Base-by-base conservation (phyloP, 2,113 vertebrate species). In the Phoenicopterus ruber region DNA sequence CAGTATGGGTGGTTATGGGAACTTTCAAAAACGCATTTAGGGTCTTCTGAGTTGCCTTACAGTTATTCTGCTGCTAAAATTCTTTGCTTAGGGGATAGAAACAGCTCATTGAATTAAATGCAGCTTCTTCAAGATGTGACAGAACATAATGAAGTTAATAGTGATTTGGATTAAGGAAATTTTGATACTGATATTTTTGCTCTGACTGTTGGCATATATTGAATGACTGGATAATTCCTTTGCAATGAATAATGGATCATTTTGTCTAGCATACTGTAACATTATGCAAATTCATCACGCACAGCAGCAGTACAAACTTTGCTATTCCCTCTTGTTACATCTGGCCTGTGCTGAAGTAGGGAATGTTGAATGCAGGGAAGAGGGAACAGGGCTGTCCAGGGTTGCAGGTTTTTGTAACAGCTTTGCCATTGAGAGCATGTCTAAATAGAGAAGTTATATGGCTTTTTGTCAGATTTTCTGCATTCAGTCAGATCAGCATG, bases 141-240 rank as follows among this genome's bases (percentile, higher is more conserved):
- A 96, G 90, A 96, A 96, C 40, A 88, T 96, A 96, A 97, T 96
- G 94, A 96, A 93, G 73, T 94, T 97, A 95, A 97, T 85, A 96
- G 90, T 94, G 94, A 95, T 94, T 86, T 92, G 67, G 77, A 96
- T 93, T 96, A 94, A 94, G 58, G 93, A 96, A 94, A 96, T 95
- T 95, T 95, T 90, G 90, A 96, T 96, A 93, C 94, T 91, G 96
- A 70, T 96, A 96, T 97, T 97, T 97, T 96, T 94, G 65, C 87
- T 96, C 86, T 97, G 82, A 96, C 88, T 97, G 97, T 94, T 97
- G 95, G 92, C 96, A 96, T 96, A 97, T 96, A 93, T 90, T 96
- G 96, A 97, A 93, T 97, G 96, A 97, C 90, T 96, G 85, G 92
- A 95, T 97, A 96, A 97, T 97, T 97, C 77, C 94, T 94, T 95